Evolutionary conservation across 1,140 invertebrate genomes (phyloP).

Genomic region (Philopotamus ludificatus): DNA sequence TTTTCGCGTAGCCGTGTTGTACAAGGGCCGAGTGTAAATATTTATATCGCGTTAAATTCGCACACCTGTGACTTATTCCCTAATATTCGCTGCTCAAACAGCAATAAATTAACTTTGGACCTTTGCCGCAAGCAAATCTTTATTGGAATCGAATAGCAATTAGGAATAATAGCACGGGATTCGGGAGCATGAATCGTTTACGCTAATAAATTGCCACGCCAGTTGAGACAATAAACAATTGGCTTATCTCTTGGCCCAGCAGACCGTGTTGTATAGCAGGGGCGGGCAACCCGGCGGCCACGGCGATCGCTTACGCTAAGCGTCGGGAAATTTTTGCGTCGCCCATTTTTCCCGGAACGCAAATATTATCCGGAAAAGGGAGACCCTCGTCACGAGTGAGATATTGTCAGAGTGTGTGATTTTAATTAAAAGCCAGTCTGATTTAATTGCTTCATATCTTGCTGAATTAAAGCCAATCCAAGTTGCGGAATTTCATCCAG

Average conservation of each 20-base stretch:
- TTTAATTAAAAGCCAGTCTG: constrained; percentile 27
- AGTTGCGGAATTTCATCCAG: constrained; percentile 19
- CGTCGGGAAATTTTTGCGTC: background rate
- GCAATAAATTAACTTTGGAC: too few relatives aligned
- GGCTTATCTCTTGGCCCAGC: constrained; percentile 21
- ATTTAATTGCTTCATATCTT: constrained; percentile 30
- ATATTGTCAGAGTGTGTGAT: constrained; percentile 9
- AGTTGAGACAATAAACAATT: constrained; percentile 29
- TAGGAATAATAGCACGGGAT: too few relatives aligned
- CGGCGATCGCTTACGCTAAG: background rate
- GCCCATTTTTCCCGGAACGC: too few relatives aligned
- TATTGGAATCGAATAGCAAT: too few relatives aligned
- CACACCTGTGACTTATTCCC: too few relatives aligned
- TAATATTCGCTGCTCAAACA: too few relatives aligned
- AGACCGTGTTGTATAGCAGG: background rate
- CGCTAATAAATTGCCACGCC: background rate
- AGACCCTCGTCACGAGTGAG: background rate
- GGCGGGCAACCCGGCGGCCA: background rate
- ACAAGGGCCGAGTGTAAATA: too few relatives aligned
- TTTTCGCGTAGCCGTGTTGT: too few relatives aligned
- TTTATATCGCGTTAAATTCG: too few relatives aligned
- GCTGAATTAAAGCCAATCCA: constrained; percentile 28
- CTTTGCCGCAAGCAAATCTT: too few relatives aligned
- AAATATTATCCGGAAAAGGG: too few relatives aligned
- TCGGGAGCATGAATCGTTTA: too few relatives aligned